Evolutionary conservation across 2,113 vertebrate species (phyloP), one percentile per base, ranked within the genome.

Genomic region (Setophaga coronata): DNA sequence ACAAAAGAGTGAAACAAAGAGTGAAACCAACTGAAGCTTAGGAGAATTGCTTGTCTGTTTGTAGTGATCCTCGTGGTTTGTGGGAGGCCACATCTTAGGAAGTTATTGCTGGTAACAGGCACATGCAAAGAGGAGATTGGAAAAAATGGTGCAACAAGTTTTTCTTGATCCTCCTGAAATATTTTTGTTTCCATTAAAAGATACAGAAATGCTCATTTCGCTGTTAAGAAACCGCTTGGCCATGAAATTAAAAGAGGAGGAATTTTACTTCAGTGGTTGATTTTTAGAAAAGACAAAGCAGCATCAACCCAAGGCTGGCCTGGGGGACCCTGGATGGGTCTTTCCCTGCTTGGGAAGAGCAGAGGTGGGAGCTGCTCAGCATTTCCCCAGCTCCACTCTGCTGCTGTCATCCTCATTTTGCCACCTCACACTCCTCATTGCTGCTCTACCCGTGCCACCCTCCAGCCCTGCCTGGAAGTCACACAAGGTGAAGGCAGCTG

Each of bases 31-130:
- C 47, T 60, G 67, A 40, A 87, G 72, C 61, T 93, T 31, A 33
- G 80, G 67, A 76, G 91, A 58, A 50, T 43, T 43, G 18, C 64
- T n/a, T 51, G 81, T 60, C 65, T 92, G 76, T 91, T 82, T 86
- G 77, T 84, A 92, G 91, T 43, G 76, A 85, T 86, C 74, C 67
- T 81, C 2, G 90, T 45, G 82, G 93, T 95, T 90, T 90, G 79
- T 74, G 79, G 92, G 80, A 92, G 85, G 79, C 93, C 79, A 94
- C 93, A 92, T 94, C 89, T 97, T 90, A 95, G 93, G 80, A 84
- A 94, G 67, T 74, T 89, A 53, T 26, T 83, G 80, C 85, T 95
- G 93, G 58, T 93, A 90, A 89, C 26, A 40, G 82, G 76, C 93
- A 89, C 81, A 60, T 69, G 45, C n/a, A n/a, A 88, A 92, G 85